These are phyloP conservation scores for Fistularia commersonii DNA, from an alignment of 2,797 vertebrate species.

Conservation along the genomic window DNA sequence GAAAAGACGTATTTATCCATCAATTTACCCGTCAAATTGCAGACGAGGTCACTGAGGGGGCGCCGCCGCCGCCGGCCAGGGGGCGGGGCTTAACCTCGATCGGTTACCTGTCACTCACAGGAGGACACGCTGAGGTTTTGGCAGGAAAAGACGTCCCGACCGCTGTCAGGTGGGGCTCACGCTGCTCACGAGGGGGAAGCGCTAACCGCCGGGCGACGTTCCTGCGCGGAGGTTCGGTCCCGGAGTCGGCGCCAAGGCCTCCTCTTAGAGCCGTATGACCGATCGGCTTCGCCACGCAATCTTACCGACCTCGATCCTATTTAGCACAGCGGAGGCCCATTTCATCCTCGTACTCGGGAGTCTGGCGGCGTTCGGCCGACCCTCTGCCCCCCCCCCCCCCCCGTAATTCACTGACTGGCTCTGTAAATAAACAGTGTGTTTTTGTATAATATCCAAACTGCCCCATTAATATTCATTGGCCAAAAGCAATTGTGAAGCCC, in stretches of 20 bases:
- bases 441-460: constrained; percentile 67
- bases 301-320: constrained; percentile 48
- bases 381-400: constrained; percentile 4
- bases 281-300: constrained; percentile 45
- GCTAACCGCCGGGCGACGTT: too few species aligned
- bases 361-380: constrained; percentile 20
- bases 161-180: too few species aligned
- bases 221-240: too few species aligned
- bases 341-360: constrained; percentile 35
- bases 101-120: too few species aligned
- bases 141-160: too few species aligned
- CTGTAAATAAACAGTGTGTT: constrained; percentile 71
- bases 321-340: constrained; percentile 32
- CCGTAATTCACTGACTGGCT: constrained; percentile 3
- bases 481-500: constrained; percentile 48
- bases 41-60: too few species aligned
- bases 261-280: constrained; percentile 28
- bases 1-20: too few species aligned
- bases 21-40: too few species aligned
- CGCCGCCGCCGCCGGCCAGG: too few species aligned
- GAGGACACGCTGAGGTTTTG: too few species aligned
- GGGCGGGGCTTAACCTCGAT: too few species aligned
- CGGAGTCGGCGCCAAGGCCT: neutral
- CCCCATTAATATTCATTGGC: constrained; percentile 71
- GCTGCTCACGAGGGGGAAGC: too few species aligned